Base-by-base conservation (phyloP, 2,797 vertebrate species). In the Acomys russatus region DNA sequence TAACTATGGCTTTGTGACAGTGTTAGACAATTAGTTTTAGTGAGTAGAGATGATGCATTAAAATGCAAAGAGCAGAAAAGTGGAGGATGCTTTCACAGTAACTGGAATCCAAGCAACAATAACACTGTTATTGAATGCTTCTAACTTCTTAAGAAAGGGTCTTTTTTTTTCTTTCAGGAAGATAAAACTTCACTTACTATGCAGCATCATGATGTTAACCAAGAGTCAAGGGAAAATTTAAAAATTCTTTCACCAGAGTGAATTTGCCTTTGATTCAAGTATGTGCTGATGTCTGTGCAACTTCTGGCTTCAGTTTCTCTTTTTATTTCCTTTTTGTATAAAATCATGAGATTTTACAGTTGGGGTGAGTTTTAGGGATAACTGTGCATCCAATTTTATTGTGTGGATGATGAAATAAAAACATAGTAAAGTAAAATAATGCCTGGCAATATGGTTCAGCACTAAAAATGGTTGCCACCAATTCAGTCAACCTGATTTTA, bases 21-120 rank as follows among this genome's bases (percentile, higher is more conserved):
- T 94, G 98, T 98, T 98, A 98, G 97, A 97, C 96, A 98, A 98
- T 98, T 97, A 95, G 97, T 98, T 98, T 95, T 97, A 98, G 96
- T 98, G 97, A 97, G 95, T 96, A 96, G 87, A 97, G 91, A 97
- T 96, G 97, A 94, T 97, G 97, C 85, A 90, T 96, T 97, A 90
- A 98, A 98, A 98, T 96, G 92, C 77, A 82, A 96, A 68, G 91
- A 94, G 82, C 73, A 90, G 93, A 96, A 92, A 73, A 95, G 92
- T 93, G 93, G 90, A 97, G 95, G 97, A 98, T 87, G 92, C 90
- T 98, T 98, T 92, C 73, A 74, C 71, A 88, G 92, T 98, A 98
- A 98, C 93, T 98, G 97, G 71, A 98, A 98, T 98, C 97, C 97
- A 94, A 96, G 97, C 95, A 98, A 91, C 91, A 98, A 96, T 94